Evolutionary conservation across 2,797 vertebrate species (phyloP), one percentile per base, ranked within the genome.

Genomic region (Iguana delicatissima): DNA sequence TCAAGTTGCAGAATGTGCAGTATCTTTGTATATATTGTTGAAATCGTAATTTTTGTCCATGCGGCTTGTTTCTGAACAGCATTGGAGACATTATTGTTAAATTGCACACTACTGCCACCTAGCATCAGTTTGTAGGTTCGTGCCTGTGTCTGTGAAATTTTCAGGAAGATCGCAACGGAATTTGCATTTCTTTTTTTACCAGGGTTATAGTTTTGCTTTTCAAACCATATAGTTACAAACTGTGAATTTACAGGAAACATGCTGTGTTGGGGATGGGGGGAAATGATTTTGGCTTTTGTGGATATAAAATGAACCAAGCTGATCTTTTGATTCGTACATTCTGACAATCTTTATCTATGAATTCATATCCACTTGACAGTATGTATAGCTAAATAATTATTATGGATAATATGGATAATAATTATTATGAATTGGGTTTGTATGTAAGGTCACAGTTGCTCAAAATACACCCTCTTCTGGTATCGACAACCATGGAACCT

Each of bases 101-200:
- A 96, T 95, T 97, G 95, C 95, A 92, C 96, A 94, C 96, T 95
- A 97, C 92, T 97, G 97, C 97, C 97, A 97, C 95, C 97, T 98
- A 97, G 97, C 97, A 97, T 94, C 96, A 84, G 76, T 91, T 94
- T 87, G 0, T 72, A 87, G 90, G 35, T 72, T 69, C 87, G 59
- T 88, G 12, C 9, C 73, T 62, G 16, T 89, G n/a, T 42, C 59
- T 73, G 22, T 24, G 29, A 50, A 64, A 80, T 69, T 76, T 35
- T 57, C n/a, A 35, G 57, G 3, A 87, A 46, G 14, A 59, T 62
- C 92, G 4, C 0, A 85, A 50, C 89, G 93, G 35, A 91, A 84
- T 86, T 92, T 86, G 14, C 35, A 87, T 80, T 62, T 88, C 89
- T 90, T 93, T 46, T 46, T 90, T 64, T 35, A 26, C 64, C 84